Base-by-base conservation (phyloP, 2,113 vertebrate species). In the Tragelaphus imberbis region DNA sequence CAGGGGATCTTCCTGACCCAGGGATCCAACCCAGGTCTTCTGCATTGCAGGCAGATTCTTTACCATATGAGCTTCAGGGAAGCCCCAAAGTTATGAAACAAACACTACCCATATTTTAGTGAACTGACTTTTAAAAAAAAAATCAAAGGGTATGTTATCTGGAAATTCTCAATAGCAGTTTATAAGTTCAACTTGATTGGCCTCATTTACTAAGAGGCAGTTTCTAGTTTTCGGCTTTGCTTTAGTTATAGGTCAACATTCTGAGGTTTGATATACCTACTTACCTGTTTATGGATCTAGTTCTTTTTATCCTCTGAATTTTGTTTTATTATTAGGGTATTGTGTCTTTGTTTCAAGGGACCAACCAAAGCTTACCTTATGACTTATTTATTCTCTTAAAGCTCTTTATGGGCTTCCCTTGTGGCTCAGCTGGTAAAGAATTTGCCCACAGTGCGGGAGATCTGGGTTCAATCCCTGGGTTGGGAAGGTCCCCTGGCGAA, bases 181-280 rank as follows among this genome's bases (percentile, higher is more conserved):
- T 84, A n/a, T 93, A 58, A 80, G 89, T 86, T 84, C 3, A 75
- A n/a, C 25, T 84, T 40, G 92, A 79, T 28, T 77, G 17, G 33
- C 13, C 6, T 96, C 30, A 93, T 6, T 11, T 61, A 55, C 86
- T 97, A 79, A 40, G 59, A 27, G 27, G n/a, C 6, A 59, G 15
- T 68, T 95, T 92, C 23, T 91, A 36, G n/a, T 91, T 91, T 98
- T 93, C 6, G n/a, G 7, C 94, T 94, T 90, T 92, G 30, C 33
- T 86, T 68, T 82, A 91, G 47, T 36, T 93, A n/a, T 8, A 86
- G 61, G 55, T 92, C 44, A 93, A 10, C 12, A 44, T 92, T 84
- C 47, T 17, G 51, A 59, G 53, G 25, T 65, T 53, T 85, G 80
- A 80, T 87, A 5, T 8, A 14, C 59, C 51, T 7, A 55, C n/a